Percentiles rank a stretch among this genome's conserved stretches.
Evolutionary conservation across 2,888 invertebrate species (phyloP).

Genomic region (Pyrrhia umbra): DNA sequence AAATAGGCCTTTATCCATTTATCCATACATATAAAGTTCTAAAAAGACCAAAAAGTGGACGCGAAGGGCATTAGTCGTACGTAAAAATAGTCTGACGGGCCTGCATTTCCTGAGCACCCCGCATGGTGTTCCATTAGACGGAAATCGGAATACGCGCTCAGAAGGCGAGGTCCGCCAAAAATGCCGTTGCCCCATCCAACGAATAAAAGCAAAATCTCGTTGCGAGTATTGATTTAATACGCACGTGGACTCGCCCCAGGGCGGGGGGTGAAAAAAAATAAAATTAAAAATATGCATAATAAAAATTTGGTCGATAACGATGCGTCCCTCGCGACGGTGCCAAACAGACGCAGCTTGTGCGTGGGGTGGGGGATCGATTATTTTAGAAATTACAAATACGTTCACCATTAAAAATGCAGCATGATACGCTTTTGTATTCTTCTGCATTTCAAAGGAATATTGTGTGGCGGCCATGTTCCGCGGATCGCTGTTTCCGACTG

Average conservation of each 20-base stretch:
- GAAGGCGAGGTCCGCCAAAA: slow-evolving; percentile 64
- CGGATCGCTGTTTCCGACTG: neutral
- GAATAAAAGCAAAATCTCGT: slow-evolving; percentile 73
- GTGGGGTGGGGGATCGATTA: slow-evolving; percentile 81
- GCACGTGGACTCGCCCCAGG: slow-evolving; percentile 69
- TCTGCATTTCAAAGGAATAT: slow-evolving; percentile 48
- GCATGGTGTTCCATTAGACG: slow-evolving; percentile 71
- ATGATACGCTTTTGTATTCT: slow-evolving; percentile 48
- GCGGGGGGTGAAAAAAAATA: slow-evolving; percentile 82
- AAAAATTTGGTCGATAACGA: slow-evolving; percentile 88
- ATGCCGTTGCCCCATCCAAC: slow-evolving; percentile 42
- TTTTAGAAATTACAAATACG: slow-evolving; percentile 76
- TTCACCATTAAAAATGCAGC: slow-evolving; percentile 58
- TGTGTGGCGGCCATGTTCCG: slow-evolving; percentile 7
- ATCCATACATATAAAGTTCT: slow-evolving; percentile 35
- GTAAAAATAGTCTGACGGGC: slow-evolving; percentile 47
- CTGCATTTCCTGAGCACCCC: slow-evolving; percentile 42
- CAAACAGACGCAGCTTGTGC: slow-evolving; percentile 75
- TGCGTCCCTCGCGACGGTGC: slow-evolving; percentile 74
- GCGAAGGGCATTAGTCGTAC: slow-evolving; percentile 54
- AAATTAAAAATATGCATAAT: slow-evolving; percentile 88
- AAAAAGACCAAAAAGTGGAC: slow-evolving; percentile 42
- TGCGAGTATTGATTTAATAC: slow-evolving; percentile 82
- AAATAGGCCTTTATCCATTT: slow-evolving; percentile 28
- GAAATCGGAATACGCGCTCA: slow-evolving; percentile 58